Base-by-base conservation (phyloP, 2,113 vertebrate genomes). In the Agapornis roseicollis region DNA sequence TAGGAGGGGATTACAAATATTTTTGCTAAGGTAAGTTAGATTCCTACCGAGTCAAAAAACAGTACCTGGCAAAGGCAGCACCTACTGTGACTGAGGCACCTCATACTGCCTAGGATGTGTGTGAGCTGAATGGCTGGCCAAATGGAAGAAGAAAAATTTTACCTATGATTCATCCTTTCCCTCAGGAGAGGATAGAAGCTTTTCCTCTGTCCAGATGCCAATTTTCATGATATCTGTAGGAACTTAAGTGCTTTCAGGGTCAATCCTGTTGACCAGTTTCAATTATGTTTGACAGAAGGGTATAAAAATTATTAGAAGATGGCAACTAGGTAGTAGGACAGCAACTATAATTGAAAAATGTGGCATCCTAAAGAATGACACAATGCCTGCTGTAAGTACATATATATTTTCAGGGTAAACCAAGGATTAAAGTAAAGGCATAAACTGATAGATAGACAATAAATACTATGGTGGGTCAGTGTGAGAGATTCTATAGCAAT, bases 181-280 rank as follows among this genome's bases (percentile, higher is more conserved):
- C 27, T 77, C 24, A 35, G 41, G 17, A 89, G 13, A 83, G 25
- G n/a, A 68, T 12, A 65, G 29, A 31, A 52, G 56, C 15, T n/a
- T 76, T 87, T 35, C 53, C 15, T 71, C 65, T 58, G 23, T 83
- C 29, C 55, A 73, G 28, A 73, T 66, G 53, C 25, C 82, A 73
- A 73, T 83, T 95, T 94, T 88, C 71, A 33, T 58, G 53, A 91
- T 58, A 88, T 44, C 68, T 85, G n/a, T 66, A 91, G 41, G 28
- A 89, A 35, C 11, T n/a, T 60, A 65, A 85, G 28, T 82, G 52
- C 15, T 27, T 73, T 82, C 56, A 85, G 71, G 77, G 49, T 80
- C 63, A 76, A 73, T 69, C 37, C 11, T 65, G 28, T 44, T 77
- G 58, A 94, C 50, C 53, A 53, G 35, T 82, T 94, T 90, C 79